Evolutionary conservation across 1,140 invertebrate genomes (phyloP).

Genomic region (Drosophila mojavensis): DNA sequence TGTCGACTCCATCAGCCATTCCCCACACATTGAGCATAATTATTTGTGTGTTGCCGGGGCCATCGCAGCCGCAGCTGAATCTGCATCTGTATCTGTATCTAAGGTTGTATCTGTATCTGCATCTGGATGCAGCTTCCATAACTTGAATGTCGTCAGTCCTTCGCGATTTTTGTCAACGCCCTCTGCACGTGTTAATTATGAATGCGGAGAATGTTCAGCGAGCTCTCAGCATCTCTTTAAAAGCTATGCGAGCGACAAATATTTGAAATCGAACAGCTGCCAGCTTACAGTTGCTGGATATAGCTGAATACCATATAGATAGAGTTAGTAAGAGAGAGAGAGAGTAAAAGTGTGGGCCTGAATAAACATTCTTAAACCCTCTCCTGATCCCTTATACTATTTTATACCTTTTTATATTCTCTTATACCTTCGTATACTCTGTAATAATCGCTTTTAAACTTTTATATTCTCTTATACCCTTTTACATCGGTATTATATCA

Average conservation of each 20-base stretch:
- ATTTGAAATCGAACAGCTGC: background rate
- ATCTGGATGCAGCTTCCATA: conserved; percentile 12
- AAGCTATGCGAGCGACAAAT: conserved; percentile 21
- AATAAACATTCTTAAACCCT: too few relatives aligned
- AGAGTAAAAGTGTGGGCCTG: too few relatives aligned
- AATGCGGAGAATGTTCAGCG: conserved; percentile 42
- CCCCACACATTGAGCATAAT: conserved; percentile 30
- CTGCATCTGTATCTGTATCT: conserved; percentile 13
- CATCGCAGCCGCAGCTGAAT: background rate
- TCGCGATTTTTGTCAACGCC: conserved; percentile 25
- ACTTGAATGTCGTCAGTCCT: conserved; percentile 16
- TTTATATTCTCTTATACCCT: too few relatives aligned
- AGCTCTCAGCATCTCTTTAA: conserved; percentile 3
- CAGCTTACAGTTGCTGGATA: background rate
- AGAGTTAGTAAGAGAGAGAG: too few relatives aligned
- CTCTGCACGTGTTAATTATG: conserved; percentile 53
- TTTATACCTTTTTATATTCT: background rate
- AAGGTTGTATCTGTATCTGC: conserved; percentile 9
- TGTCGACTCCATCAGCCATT: background rate
- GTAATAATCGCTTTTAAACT: too few relatives aligned
- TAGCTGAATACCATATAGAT: background rate
- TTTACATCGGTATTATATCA: too few relatives aligned
- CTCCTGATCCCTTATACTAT: background rate
- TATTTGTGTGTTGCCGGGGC: conserved; percentile 48
- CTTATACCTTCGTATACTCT: too few relatives aligned